Percentiles rank a stretch among this genome's conserved stretches.
phyloP scores from a whole-genome alignment of 2,113 vertebrate species.

The Capreolus pygargus region DNA sequence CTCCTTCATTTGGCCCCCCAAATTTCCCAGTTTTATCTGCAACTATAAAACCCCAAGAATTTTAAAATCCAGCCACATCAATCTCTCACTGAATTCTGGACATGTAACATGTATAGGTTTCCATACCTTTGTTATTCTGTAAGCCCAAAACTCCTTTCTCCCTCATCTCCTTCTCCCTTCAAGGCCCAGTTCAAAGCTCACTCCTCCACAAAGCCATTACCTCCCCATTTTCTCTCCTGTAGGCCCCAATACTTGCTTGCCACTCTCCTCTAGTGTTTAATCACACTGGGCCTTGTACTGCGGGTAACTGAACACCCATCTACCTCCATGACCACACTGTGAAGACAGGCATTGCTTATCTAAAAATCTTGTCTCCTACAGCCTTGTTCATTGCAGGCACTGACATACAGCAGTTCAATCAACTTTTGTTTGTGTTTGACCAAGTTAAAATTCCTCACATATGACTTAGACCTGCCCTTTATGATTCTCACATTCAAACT shows the following conservation, averaged over 20 bases:
- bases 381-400: not conserved
- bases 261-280: not conserved
- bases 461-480: not conserved
- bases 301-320: not conserved
- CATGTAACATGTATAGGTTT: not conserved
- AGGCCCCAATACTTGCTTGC: not conserved
- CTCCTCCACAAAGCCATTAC: not conserved
- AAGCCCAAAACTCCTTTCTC: not conserved
- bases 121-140: not conserved
- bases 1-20: not conserved
- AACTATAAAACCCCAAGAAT: not conserved
- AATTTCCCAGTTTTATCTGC: not conserved
- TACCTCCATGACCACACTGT: not conserved
- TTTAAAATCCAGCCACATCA: not conserved
- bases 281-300: not conserved
- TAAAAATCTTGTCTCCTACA: not conserved
- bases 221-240: not conserved
- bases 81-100: not conserved
- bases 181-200: constrained; percentile 3
- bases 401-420: not conserved
- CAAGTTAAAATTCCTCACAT: constrained; percentile 33
- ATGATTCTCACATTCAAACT: not conserved
- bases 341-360: not conserved
- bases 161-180: not conserved
- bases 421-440: not conserved